Evolutionary conservation across 2,113 vertebrate genomes (phyloP).

Genomic region (Bagarius yarrelli): DNA sequence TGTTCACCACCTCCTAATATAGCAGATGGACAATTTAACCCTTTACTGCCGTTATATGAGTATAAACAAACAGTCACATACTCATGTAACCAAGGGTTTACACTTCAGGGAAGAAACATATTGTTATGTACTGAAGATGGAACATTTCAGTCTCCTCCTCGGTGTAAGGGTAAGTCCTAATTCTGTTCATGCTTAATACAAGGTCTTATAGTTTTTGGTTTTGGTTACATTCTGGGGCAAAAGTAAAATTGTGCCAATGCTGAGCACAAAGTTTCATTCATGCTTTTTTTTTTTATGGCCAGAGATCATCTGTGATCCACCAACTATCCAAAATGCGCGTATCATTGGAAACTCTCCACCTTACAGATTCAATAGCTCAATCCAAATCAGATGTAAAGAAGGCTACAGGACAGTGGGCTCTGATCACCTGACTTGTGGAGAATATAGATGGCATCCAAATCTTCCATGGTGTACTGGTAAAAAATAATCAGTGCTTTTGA

Average conservation of each 20-base stretch:
- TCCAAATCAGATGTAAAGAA: not conserved
- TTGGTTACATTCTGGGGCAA: too few species aligned
- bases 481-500: not conserved
- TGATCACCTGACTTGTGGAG: not conserved
- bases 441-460: not conserved
- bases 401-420: not conserved
- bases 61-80: not conserved
- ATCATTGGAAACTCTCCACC: not conserved
- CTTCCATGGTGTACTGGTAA: not conserved
- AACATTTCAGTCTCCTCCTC: slow-evolving; percentile 2
- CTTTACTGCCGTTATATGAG: not conserved
- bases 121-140: slow-evolving; percentile 33
- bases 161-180: not conserved
- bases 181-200: too few species aligned
- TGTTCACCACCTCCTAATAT: not conserved
- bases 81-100: slow-evolving; percentile 21
- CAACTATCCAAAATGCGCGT: not conserved
- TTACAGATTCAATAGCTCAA: not conserved
- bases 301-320: not conserved
- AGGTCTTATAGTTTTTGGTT: too few species aligned
- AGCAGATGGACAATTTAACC: not conserved
- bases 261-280: not conserved
- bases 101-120: not conserved
- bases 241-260: too few species aligned
- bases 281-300: not conserved